Evolutionary conservation across 2,888 invertebrate species (phyloP), one percentile per base, ranked within the genome.

Genomic region (Melikaiella ostensackeni): DNA sequence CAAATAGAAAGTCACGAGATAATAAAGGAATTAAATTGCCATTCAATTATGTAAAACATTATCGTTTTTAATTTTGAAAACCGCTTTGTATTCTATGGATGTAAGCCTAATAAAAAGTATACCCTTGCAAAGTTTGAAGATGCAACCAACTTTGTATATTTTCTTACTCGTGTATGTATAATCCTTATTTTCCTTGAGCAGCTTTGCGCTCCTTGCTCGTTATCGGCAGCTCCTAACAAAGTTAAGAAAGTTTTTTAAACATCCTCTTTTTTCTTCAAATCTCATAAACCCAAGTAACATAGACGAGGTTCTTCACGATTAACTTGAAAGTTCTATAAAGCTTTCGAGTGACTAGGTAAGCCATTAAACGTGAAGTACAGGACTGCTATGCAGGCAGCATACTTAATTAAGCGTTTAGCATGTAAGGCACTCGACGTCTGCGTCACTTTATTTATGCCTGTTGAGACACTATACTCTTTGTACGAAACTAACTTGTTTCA

Each of bases 321-420:
- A 70, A 50, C 50, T 33, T 64, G 21, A 42, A 64, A 64, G 24
- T 38, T 38, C 42, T 21, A 46, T 50, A 70, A 30, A 55, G 50
- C 70, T 70, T 70, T 50, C 30, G n/a, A 50, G 70, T n/a, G 19
- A 66, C 46, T 70, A 27, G 19, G 42, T 64, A 30, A 70, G 70
- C n/a, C 50, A 50, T 70, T 55, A 70, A 70, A 70, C n/a, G 50
- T 50, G 33, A 70, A 33, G 50, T 50, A 33, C 30, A 70, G 50
- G 50, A 46, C 46, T 70, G 30, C n/a, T 33, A 50, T 70, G 50
- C 70, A 50, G 8, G 30, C n/a, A 50, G 70, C 27, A 55, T 70
- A 33, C 70, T 70, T 50, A 70, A 70, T 70, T 70, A 70, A 70
- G 19, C 27, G 24, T 64, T 24, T 50, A 50, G 21, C 50, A 27